phyloP scores from a whole-genome alignment of 1,140 invertebrate species.

The Branchinecta lindahli region DNA sequence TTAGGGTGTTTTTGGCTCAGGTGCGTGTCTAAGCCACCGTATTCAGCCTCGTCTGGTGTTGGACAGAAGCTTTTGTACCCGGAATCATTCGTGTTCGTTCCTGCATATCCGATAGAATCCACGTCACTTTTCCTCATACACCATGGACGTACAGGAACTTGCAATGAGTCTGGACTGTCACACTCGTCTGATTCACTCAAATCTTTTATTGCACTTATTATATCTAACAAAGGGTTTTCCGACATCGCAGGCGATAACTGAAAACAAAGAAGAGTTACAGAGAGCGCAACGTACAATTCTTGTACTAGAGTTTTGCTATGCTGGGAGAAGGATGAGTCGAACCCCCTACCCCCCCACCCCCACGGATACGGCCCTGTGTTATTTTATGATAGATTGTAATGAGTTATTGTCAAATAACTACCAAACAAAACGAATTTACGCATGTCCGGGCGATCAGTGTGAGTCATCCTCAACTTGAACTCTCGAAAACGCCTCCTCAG shows the following conservation, averaged over 20 bases:
- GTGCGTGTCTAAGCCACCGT: background rate
- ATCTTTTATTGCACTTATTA: constrained; percentile 9
- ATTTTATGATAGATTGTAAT: background rate
- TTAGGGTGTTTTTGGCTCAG: background rate
- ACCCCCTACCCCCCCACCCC: background rate
- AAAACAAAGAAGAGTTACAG: background rate
- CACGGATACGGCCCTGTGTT: background rate
- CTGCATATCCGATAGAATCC: constrained; percentile 1
- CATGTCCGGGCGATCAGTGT: too few species aligned
- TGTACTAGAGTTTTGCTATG: background rate
- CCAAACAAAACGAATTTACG: background rate
- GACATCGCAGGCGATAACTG: background rate
- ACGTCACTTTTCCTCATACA: background rate
- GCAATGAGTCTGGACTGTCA: background rate
- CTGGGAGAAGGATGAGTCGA: background rate
- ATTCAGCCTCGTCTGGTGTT: background rate
- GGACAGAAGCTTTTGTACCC: background rate
- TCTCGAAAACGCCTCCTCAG: too few species aligned
- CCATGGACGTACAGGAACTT: background rate
- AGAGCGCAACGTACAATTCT: background rate
- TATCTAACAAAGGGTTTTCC: background rate
- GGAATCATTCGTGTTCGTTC: background rate
- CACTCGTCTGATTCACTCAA: background rate
- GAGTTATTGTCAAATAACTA: background rate
- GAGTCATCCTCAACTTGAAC: too few species aligned